Conservation (phyloP, 2,113 vertebrate species). For the Gila orcuttii region DNA sequence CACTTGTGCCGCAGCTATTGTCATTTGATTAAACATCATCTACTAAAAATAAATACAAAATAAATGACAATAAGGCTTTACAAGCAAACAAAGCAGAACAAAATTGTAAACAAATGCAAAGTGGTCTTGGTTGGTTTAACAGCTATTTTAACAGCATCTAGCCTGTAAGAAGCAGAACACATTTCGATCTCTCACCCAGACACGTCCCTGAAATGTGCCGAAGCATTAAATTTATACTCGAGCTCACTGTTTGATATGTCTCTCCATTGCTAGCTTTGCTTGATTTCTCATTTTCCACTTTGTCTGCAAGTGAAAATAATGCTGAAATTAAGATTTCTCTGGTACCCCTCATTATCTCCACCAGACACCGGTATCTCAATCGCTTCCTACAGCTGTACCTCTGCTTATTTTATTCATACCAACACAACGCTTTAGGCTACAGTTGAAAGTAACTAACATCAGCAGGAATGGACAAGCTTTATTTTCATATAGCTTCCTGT, state of each 20-base stretch:
- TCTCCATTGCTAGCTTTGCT: background rate
- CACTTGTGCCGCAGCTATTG: background rate
- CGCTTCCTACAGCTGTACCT: background rate
- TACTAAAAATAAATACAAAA: background rate
- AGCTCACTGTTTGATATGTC: background rate
- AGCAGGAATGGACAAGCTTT: conserved; percentile 39
- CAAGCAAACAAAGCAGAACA: background rate
- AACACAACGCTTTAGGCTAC: conserved; percentile 22
- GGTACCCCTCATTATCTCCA: conserved; percentile 22
- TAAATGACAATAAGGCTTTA: background rate
- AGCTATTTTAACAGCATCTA: background rate
- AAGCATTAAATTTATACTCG: background rate
- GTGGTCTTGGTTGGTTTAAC: background rate
- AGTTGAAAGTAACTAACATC: conserved; percentile 46
- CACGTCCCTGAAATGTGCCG: background rate
- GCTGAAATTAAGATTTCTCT: conserved; percentile 28
- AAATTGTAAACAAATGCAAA: background rate
- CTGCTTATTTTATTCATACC: conserved; percentile 31
- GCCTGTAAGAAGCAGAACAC: too few relatives aligned
- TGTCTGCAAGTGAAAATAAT: background rate
- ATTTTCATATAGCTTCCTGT: conserved; percentile 43
- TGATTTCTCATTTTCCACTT: background rate
- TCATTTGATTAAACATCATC: background rate
- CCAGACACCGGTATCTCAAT: background rate
- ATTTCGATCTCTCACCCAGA: background rate